Conservation (phyloP, 2,888 invertebrate genomes). For the Xestia xanthographa region DNA sequence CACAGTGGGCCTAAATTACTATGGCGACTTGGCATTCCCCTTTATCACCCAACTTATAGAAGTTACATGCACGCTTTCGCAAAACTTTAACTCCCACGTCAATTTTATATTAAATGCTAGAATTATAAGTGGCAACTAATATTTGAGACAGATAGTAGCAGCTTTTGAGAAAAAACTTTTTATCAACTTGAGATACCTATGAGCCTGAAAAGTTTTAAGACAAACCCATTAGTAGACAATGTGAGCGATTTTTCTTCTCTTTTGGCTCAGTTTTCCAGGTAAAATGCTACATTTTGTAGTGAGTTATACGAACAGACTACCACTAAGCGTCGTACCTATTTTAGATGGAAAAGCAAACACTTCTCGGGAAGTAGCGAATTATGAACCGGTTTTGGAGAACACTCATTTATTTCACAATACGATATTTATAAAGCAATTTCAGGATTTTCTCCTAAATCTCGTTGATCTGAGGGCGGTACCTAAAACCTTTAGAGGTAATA, state of each 20-base stretch:
- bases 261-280: conserved; percentile 5
- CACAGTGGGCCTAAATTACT: too few species aligned
- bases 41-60: not conserved
- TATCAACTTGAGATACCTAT: not conserved
- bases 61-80: not conserved
- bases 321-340: conserved; percentile 11
- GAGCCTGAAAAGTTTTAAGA: conserved; percentile 9
- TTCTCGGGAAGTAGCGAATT: conserved; percentile 12
- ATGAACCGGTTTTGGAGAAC: not conserved
- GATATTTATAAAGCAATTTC: conserved; percentile 7
- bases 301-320: conserved; percentile 17
- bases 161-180: not conserved
- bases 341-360: conserved; percentile 44
- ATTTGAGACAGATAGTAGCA: not conserved
- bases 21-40: too few species aligned
- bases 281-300: conserved; percentile 24
- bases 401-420: conserved; percentile 5
- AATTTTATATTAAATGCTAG: not conserved
- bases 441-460: not conserved
- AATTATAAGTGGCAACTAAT: not conserved
- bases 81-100: not conserved
- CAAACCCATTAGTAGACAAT: conserved; percentile 1
- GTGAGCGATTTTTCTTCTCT: conserved; percentile 21
- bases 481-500: not conserved
- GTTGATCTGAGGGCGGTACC: not conserved